Conservation (phyloP, 2,888 invertebrate species). For the Toxonevra muliebris region DNA sequence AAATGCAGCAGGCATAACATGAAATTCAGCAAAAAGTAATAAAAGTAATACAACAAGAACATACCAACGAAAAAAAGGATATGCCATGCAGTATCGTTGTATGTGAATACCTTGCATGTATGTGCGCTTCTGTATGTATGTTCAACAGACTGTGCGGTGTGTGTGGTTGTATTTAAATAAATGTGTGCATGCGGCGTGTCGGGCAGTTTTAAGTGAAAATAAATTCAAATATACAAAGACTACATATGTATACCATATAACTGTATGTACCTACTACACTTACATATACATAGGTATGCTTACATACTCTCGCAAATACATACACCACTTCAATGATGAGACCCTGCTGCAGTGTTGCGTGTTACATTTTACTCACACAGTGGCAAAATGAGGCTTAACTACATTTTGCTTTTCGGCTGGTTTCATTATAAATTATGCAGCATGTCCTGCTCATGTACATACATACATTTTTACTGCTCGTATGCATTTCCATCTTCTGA, state of each 20-base stretch:
- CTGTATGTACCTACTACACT: too few species aligned
- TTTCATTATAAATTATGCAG: slow-evolving; percentile 50
- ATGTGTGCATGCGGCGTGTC: slow-evolving; percentile 21
- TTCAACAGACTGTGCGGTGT: background rate
- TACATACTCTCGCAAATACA: slow-evolving; percentile 33
- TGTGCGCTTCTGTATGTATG: too few species aligned
- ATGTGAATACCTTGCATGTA: too few species aligned
- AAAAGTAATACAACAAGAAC: too few species aligned
- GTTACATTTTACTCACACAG: background rate
- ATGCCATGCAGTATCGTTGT: too few species aligned
- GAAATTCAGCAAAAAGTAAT: too few species aligned
- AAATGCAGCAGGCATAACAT: too few species aligned
- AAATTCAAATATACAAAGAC: slow-evolving; percentile 1
- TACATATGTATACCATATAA: background rate
- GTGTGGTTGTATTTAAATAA: slow-evolving; percentile 9
- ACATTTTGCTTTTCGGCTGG: background rate
- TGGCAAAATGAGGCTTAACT: background rate
- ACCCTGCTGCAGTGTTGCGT: background rate
- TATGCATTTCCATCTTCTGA: background rate
- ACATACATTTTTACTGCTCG: background rate
- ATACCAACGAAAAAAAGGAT: too few species aligned
- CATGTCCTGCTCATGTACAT: slow-evolving; percentile 30
- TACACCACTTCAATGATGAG: background rate
- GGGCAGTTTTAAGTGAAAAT: slow-evolving; percentile 11
- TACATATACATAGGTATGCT: background rate